Base-by-base conservation (phyloP, 2,888 invertebrate genomes). In the Hypena proboscidalis region DNA sequence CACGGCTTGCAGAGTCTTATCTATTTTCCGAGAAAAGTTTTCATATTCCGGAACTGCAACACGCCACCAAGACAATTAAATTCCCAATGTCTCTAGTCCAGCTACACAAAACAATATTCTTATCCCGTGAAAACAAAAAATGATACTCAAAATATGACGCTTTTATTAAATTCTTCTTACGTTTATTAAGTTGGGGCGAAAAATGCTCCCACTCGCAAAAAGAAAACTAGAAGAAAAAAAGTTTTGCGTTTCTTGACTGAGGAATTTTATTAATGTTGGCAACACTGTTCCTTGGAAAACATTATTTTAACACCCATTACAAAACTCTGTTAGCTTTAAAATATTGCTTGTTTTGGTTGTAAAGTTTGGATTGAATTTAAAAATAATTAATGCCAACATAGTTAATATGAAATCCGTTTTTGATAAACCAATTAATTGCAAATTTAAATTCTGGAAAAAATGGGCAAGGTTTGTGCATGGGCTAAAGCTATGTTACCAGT, bases 81-180 rank as follows among this genome's bases (percentile, higher is more conserved):
- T 53, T 54, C 56, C 47, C 48, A 51, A 59, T 58, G 51, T 42
- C 37, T 51, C 42, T 43, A 54, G 55, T 57, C 57, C 43, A 39
- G 31, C 52, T 34, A 44, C 48, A 51, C 47, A n/a, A n/a, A n/a
- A n/a, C n/a, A 58, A 63, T 62, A 62, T 57, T 62, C 54, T 54
- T 59, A 55, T 70, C 56, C 58, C 58, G 42, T 52, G 58, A 58
- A 67, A 63, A 53, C 59, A 68, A 65, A 69, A 65, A 60, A 59
- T 64, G 67, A 70, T 74, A 70, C 72, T 67, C 69, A 70, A 80
- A 83, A 81, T 80, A 80, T 80, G 81, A 82, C 76, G 79, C 79
- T 83, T 79, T 86, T 89, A 88, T 89, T 88, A 89, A 90, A 88
- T 89, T 88, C 85, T 75, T 81, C 74, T 74, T 78, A 76, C 78